Conservation (phyloP, 2,113 vertebrate genomes). For the Toxotes jaculatrix region DNA sequence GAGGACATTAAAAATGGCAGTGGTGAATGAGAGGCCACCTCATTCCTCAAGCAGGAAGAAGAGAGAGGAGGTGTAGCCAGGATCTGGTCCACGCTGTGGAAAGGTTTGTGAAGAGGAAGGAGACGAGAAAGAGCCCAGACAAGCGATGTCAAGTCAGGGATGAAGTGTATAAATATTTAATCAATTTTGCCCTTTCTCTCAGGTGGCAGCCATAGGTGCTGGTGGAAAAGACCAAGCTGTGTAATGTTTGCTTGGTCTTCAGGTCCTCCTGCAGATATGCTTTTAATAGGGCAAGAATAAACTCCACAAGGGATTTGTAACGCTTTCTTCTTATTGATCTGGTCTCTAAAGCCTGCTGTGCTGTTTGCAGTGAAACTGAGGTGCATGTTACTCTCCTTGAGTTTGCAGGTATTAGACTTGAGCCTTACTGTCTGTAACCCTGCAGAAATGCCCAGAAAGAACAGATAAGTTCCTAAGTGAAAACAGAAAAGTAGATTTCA, state of each 20-base stretch:
- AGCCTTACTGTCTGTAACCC: not conserved
- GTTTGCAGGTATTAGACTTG: not conserved
- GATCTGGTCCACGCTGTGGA: not conserved
- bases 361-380: slow-evolving; percentile 21
- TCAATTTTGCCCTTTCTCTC: slow-evolving; percentile 24
- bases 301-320: slow-evolving; percentile 15
- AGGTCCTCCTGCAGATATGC: not conserved
- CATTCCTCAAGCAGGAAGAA: not conserved
- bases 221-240: not conserved
- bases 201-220: not conserved
- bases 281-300: slow-evolving; percentile 28
- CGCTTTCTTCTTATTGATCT: slow-evolving; percentile 41
- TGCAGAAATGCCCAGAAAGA: not conserved
- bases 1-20: not conserved
- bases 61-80: not conserved
- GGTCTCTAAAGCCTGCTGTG: not conserved
- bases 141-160: not conserved
- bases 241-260: not conserved
- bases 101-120: not conserved
- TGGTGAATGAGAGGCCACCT: not conserved
- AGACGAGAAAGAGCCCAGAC: slow-evolving; percentile 15
- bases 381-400: not conserved
- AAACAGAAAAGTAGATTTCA: not conserved
- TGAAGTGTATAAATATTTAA: slow-evolving; percentile 59
- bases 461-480: not conserved